Percentiles rank a stretch among this genome's conserved stretches.
Evolutionary conservation across 1,140 invertebrate species (phyloP).

Genomic region (Drosophila mojavensis): DNA sequence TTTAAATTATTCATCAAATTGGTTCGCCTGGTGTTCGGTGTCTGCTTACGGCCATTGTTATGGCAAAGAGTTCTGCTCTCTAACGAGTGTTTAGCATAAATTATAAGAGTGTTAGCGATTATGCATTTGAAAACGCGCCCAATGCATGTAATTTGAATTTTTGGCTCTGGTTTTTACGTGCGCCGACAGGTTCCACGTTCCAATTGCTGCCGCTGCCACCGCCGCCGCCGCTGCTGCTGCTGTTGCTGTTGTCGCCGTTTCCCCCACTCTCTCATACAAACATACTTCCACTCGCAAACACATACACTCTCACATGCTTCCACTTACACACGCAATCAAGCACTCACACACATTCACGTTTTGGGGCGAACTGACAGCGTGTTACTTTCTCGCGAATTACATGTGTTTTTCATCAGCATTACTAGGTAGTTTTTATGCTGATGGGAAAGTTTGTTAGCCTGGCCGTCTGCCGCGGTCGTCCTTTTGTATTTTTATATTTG

Average conservation of each 20-base stretch:
- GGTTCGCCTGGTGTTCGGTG: background rate
- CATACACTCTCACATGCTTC: constrained; percentile 32
- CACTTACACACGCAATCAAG: constrained; percentile 21
- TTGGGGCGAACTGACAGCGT: constrained; percentile 74
- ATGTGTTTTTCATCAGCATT: constrained; percentile 70
- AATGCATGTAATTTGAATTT: constrained; percentile 74
- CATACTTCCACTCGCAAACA: constrained; percentile 37
- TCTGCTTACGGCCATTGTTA: constrained; percentile 22
- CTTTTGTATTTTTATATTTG: constrained; percentile 47
- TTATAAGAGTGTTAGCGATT: constrained; percentile 67
- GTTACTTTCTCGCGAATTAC: constrained; percentile 82
- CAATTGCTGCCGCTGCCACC: constrained; percentile 37
- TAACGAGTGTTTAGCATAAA: constrained; percentile 61
- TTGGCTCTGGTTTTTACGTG: constrained; percentile 72
- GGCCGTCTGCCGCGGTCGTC: background rate
- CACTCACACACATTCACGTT: constrained; percentile 48
- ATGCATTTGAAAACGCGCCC: constrained; percentile 75
- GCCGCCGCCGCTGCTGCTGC: constrained; percentile 20
- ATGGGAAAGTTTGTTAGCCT: constrained; percentile 8
- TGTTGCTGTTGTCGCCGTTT: constrained; percentile 21
- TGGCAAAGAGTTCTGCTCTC: constrained; percentile 48
- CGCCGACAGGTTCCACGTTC: constrained; percentile 68
- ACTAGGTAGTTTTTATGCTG: constrained; percentile 17
- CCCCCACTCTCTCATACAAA: constrained; percentile 38
- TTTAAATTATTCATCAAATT: constrained; percentile 72